These are phyloP conservation scores for Polyommatus icarus DNA, from an alignment of 2,888 invertebrate genomes.

Conservation along the genomic window DNA sequence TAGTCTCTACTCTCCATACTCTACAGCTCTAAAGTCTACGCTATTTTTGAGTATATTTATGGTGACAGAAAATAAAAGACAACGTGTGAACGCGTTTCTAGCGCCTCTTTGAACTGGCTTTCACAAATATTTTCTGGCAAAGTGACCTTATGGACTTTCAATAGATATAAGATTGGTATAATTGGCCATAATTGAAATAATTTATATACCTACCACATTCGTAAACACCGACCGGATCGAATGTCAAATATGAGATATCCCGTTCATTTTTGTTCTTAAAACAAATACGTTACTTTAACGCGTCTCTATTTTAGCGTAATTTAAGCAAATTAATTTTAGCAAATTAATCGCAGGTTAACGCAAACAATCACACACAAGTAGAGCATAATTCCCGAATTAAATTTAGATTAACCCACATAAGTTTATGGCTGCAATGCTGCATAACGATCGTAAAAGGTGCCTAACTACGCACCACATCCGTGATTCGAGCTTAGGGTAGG, in stretches of 20 bases:
- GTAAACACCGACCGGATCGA: neutral
- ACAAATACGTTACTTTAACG: too few species aligned
- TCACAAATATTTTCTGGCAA: constrained; percentile 51
- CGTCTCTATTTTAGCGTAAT: neutral
- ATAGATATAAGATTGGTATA: neutral
- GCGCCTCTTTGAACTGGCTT: constrained; percentile 56
- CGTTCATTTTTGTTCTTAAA: too few species aligned
- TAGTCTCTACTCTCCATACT: too few species aligned
- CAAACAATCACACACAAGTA: constrained; percentile 23
- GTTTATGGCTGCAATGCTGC: constrained; percentile 44
- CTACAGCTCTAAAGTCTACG: neutral
- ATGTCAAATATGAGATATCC: neutral
- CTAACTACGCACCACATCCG: constrained; percentile 42
- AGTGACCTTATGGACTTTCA: constrained; percentile 37
- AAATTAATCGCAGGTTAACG: neutral
- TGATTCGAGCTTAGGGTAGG: constrained; percentile 29
- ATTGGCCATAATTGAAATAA: neutral
- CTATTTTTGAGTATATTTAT: neutral
- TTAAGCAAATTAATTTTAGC: neutral
- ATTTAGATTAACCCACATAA: constrained; percentile 40
- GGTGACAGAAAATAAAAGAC: constrained; percentile 43
- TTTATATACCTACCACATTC: neutral
- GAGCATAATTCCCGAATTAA: constrained; percentile 36
- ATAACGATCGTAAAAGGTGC: constrained; percentile 50
- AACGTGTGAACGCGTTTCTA: constrained; percentile 48